A percentile compares a stretch with the other conserved stretches of the same genome.
Conservation (phyloP, 2,888 invertebrate genomes). For the Hyposoter didymator region DNA sequence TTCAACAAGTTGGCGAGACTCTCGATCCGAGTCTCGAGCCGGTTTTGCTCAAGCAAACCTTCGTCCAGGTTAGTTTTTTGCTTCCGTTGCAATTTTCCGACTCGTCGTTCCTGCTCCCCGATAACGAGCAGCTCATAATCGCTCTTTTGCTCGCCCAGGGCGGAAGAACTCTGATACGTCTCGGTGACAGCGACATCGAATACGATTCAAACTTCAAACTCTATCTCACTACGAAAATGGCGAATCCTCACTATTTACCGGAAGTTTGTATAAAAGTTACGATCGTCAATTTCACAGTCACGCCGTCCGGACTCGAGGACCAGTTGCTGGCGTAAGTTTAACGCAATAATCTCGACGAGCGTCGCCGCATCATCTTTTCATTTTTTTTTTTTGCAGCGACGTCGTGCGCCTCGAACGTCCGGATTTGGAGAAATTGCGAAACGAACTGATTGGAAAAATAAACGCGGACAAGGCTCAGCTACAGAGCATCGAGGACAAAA, state of each 20-base stretch:
- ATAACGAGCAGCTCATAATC: background rate
- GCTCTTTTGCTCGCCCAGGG: constrained; percentile 84
- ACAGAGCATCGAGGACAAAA: constrained; percentile 95
- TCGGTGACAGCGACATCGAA: constrained; percentile 96
- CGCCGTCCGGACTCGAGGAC: constrained; percentile 95
- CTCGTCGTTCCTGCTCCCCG: too few relatives aligned
- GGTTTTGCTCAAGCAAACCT: constrained; percentile 92
- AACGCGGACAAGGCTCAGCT: constrained; percentile 94
- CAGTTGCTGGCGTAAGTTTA: constrained; percentile 93
- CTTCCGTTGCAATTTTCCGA: too few relatives aligned
- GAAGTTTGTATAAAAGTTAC: constrained; percentile 97
- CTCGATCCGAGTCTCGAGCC: constrained; percentile 95
- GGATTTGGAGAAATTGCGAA: constrained; percentile 92
- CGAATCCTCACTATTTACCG: constrained; percentile 97
- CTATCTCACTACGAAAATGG: constrained; percentile 95
- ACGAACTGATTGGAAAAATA: constrained; percentile 93
- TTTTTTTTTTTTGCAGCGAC: constrained; percentile 85
- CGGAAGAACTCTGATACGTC: constrained; percentile 92
- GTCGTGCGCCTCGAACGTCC: constrained; percentile 96
- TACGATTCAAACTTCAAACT: constrained; percentile 94
- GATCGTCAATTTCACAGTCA: constrained; percentile 96
- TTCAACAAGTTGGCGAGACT: constrained; percentile 95
- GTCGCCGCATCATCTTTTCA: background rate
- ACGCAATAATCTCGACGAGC: background rate
- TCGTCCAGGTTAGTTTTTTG: constrained; percentile 86